phyloP scores from a whole-genome alignment of 1,140 invertebrate genomes.

The Drosophila ogumai region DNA sequence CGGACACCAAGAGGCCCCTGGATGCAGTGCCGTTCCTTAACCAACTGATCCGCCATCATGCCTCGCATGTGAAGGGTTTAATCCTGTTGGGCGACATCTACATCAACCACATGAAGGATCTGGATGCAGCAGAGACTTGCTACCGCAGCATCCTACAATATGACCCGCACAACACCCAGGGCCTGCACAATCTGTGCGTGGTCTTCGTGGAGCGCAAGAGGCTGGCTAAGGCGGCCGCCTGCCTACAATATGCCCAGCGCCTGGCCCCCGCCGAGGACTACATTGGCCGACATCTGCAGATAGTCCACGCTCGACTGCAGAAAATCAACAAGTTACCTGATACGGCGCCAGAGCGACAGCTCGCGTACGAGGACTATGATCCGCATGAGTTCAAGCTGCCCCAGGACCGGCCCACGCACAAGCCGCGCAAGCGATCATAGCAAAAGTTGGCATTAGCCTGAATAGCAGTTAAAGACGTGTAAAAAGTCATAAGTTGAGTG shows the following conservation, averaged over 20 bases:
- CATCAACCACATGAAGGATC: constrained; percentile 97
- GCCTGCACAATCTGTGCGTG: constrained; percentile 97
- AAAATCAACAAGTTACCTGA: constrained; percentile 84
- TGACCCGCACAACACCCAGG: constrained; percentile 97
- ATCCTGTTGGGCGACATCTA: constrained; percentile 98
- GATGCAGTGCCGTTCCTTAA: constrained; percentile 97
- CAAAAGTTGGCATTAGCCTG: constrained; percentile 12
- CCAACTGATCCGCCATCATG: constrained; percentile 95
- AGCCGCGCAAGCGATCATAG: constrained; percentile 58
- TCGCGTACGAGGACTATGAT: constrained; percentile 80
- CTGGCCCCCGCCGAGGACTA: constrained; percentile 96
- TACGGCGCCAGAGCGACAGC: constrained; percentile 70
- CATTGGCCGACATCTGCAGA: constrained; percentile 92
- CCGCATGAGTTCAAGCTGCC: constrained; percentile 73
- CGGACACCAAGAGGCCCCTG: constrained; percentile 93
- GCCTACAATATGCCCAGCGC: constrained; percentile 91
- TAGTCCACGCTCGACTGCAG: constrained; percentile 74
- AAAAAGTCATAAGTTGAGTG: constrained; percentile 26
- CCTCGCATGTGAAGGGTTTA: constrained; percentile 97
- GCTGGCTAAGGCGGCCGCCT: constrained; percentile 92
- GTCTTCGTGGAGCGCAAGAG: constrained; percentile 96
- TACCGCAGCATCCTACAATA: constrained; percentile 94
- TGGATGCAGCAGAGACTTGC: constrained; percentile 97
- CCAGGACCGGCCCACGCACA: constrained; percentile 40
- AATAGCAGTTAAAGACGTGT: constrained; percentile 11